Percentiles rank a stretch among this genome's conserved stretches.
Evolutionary conservation across 2,797 vertebrate genomes (phyloP).

Genomic region (Silurus aristotelis): DNA sequence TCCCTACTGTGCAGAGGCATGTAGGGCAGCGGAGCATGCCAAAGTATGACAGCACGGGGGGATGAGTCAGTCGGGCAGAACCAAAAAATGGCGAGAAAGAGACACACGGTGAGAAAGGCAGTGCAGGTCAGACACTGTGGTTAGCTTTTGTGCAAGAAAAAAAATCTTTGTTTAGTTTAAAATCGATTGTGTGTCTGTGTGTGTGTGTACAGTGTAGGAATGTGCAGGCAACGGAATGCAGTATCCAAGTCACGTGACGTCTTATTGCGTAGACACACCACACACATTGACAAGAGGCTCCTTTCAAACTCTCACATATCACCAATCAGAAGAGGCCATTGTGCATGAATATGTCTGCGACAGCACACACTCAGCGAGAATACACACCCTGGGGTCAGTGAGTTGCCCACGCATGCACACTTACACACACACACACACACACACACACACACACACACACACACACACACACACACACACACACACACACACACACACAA

Average conservation of each 20-base stretch:
- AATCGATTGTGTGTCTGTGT: conserved; percentile 1
- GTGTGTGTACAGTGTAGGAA: conserved; percentile 31
- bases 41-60: conserved; percentile 60
- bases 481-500: neutral
- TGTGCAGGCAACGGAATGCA: conserved; percentile 34
- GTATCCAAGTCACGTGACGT: conserved; percentile 36
- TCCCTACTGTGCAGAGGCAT: conserved; percentile 52
- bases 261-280: neutral
- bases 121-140: conserved; percentile 26
- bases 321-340: conserved; percentile 53
- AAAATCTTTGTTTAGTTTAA: conserved; percentile 15
- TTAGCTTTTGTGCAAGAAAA: conserved; percentile 7
- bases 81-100: conserved; percentile 52
- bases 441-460: neutral
- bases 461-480: neutral
- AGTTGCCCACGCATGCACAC: conserved; percentile 8
- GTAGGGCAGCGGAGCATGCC: conserved; percentile 47
- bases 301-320: conserved; percentile 35
- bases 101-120: conserved; percentile 20
- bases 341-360: conserved; percentile 36
- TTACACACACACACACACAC: conserved; percentile 2
- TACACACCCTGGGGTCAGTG: conserved; percentile 17
- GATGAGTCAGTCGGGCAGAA: conserved; percentile 67
- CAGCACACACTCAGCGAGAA: conserved; percentile 23
- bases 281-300: conserved; percentile 43